Evolutionary conservation across 1,140 invertebrate genomes (phyloP).

Genomic region (Tyrophagus putrescentiae): DNA sequence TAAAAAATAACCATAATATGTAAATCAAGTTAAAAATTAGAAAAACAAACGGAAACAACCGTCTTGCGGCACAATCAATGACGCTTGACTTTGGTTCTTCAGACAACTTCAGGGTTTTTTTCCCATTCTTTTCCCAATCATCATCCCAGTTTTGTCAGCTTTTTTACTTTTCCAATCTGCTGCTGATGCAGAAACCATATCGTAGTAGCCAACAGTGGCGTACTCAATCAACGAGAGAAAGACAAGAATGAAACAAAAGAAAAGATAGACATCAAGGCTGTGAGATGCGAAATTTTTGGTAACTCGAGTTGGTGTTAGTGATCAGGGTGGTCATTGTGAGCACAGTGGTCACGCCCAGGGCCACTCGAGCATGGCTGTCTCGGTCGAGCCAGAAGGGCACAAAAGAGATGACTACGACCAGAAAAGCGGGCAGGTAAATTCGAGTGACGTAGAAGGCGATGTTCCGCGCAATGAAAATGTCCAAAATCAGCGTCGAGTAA

Average conservation of each 20-base stretch:
- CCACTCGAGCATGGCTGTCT: constrained; percentile 32
- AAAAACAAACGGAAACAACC: too few relatives aligned
- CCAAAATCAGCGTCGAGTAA: constrained; percentile 26
- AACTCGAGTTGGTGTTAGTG: constrained; percentile 33
- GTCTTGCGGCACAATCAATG: too few relatives aligned
- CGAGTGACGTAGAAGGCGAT: constrained; percentile 29
- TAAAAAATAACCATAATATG: too few relatives aligned
- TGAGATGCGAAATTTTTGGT: constrained; percentile 33
- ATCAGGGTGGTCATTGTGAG: constrained; percentile 34
- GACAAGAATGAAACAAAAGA: constrained; percentile 34
- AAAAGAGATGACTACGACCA: constrained; percentile 31
- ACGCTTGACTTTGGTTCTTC: too few relatives aligned
- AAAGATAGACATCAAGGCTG: constrained; percentile 33
- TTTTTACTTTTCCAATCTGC: too few relatives aligned
- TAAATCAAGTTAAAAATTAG: too few relatives aligned
- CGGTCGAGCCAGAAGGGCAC: constrained; percentile 30
- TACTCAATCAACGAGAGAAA: constrained; percentile 28
- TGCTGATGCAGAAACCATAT: too few relatives aligned
- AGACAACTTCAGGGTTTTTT: too few relatives aligned
- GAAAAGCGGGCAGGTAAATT: constrained; percentile 29
- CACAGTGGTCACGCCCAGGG: constrained; percentile 32
- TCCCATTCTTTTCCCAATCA: too few relatives aligned
- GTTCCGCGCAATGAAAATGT: constrained; percentile 29
- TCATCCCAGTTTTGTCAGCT: too few relatives aligned
- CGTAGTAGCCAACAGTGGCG: constrained; percentile 27